Percentiles rank a stretch among this genome's conserved stretches.
Conservation (phyloP, 2,888 invertebrate species). For the Atrina japonica region DNA sequence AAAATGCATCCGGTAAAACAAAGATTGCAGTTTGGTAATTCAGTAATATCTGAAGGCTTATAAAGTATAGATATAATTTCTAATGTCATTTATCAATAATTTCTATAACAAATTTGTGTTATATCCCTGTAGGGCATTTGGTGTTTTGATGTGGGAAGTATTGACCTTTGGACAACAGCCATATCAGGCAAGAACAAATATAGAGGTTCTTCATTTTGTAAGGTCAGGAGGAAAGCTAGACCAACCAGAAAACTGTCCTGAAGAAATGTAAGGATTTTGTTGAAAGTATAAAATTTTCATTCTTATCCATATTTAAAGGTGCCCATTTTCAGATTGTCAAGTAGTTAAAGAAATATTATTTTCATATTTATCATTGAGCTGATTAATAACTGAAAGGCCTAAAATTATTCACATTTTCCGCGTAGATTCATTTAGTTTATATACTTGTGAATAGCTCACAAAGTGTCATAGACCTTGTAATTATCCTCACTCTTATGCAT, state of each 20-base stretch:
- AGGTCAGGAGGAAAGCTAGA: constrained; percentile 91
- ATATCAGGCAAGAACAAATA: constrained; percentile 95
- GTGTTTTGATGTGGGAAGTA: constrained; percentile 96
- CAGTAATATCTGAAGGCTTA: no score
- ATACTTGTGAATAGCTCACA: no score
- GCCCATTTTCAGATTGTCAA: background rate
- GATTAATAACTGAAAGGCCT: background rate
- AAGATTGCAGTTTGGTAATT: no score
- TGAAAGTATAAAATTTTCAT: no score
- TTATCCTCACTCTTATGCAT: no score
- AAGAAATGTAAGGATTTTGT: constrained; percentile 82
- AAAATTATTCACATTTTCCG: no score
- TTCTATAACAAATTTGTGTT: no score
- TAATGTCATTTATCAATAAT: no score
- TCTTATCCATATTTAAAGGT: background rate
- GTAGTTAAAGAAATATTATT: background rate
- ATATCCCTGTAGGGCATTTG: constrained; percentile 81
- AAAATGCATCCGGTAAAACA: no score
- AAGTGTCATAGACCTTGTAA: no score
- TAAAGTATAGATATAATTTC: no score
- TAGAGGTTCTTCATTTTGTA: constrained; percentile 95
- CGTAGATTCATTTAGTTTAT: no score
- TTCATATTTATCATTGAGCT: background rate
- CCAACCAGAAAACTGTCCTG: constrained; percentile 89
- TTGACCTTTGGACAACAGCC: constrained; percentile 98